Evolutionary conservation across 2,888 invertebrate genomes (phyloP), one percentile per base, ranked within the genome.

Genomic region (Trachelus stipa): DNA sequence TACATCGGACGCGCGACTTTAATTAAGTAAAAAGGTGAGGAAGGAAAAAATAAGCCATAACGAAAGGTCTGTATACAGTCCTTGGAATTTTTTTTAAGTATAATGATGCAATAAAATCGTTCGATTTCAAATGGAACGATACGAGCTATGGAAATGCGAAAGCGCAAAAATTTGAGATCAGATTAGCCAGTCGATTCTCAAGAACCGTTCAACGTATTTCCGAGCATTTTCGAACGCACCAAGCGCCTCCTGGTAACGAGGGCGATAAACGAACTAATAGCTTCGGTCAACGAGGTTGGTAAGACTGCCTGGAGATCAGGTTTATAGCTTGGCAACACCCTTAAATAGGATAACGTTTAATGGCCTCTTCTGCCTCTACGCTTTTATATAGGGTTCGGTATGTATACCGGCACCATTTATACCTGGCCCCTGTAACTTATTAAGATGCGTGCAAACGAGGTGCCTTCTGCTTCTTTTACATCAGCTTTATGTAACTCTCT

Each of bases 261-360:
- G 35, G 35, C n/a, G 35, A 34, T 74, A 74, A 74, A 34, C 74
- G n/a, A 35, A 34, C 74, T 74, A 74, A 74, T 74, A 74, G 74
- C 12, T 35, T 34, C 34, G 74, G 74, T 74, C 74, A n/a, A 74
- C 74, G 74, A 74, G 74, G 74, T 74, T 30, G 34, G 37, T 35
- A 71, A 71, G 71, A 71, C 71, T 34, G 71, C 71, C 71, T 71
- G 71, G 34, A 71, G 71, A 71, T 71, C 74, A 23, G 74, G 34
- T 74, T 74, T 74, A 74, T 34, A n/a, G 74, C 35, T 34, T 74
- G 30, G 74, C 74, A 30, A 30, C 74, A 74, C 35, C 74, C 37
- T 35, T 35, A 74, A 74, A 74, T 74, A 74, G 74, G 74, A 74
- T 74, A 74, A 74, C 35, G 34, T 74, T 74, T 56, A 74, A 74